Evolutionary conservation across 2,888 invertebrate genomes (phyloP), one percentile per base, ranked within the genome.

Genomic region (Panopea generosa): DNA sequence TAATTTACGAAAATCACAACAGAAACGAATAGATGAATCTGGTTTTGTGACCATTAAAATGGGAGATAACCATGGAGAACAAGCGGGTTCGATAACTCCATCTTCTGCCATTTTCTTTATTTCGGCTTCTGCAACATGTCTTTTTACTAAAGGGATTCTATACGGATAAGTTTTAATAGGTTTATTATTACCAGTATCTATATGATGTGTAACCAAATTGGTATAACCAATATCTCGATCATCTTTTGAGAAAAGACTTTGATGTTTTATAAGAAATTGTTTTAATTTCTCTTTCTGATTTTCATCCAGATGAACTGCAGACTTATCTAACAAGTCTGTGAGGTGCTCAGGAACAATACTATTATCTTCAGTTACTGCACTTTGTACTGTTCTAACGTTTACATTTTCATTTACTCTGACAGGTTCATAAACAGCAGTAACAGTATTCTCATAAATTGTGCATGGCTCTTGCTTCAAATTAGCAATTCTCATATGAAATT

Each of bases 81-180:
- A 33, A 7, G 33, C 33, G 11, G 33, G 16, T 45, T 67, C 67
- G n/a, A 56, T 57, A 49, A 67, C 47, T 29, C 67, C 47, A 7
- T 49, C 56, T 11, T 59, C 65, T 27, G 38, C 49, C 68, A 76
- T 69, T 38, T 75, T 49, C 27, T 68, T 40, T 24, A 82, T 72
- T 65, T 77, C 77, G 38, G 50, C 49, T 49, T 68, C 60, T 20
- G 68, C 68, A 40, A 68, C 63, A 20, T 63, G 33, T 20, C 68
- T 45, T 56, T 72, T 72, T 9, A 65, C 56, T 7, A 72, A 22
- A 3, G 72, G 72, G 4, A 72, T 68, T 33, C 72, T 29, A 18
- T 68, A 57, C 7, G 72, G 63, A 38, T 26, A 55, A 47, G 61
- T 67, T 65, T 66, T 61, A 14, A 76, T 33, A 11, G 76, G 66